Evolutionary conservation across 1,140 invertebrate species (phyloP), one percentile per base, ranked within the genome.

Genomic region (Zaprionus taronus): DNA sequence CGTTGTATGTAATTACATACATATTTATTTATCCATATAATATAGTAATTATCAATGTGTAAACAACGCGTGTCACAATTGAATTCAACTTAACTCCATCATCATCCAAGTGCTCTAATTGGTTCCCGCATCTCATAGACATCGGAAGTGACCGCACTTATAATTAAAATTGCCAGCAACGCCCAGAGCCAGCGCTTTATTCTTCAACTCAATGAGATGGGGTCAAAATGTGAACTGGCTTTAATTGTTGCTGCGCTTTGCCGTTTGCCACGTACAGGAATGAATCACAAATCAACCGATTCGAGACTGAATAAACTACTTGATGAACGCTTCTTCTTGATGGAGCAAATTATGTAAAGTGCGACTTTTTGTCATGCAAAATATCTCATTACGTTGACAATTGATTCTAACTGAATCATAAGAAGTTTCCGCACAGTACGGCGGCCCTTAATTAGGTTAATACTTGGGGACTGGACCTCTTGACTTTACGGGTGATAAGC

Each of bases 141-240:
- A 89, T 87, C 84, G 84, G 84, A 87, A 89, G 81, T 78, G 67
- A 17, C 55, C 53, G 47, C 49, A 64, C 51, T 67, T 77, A 84
- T 89, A 87, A 87, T 87, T 87, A 84, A 84, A 81, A 87, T 89
- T 72, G 68, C 72, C 84, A 87, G 84, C 81, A 76, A 87, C 84
- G 84, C 84, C 84, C 84, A 83, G 53, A 76, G 57, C 73, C 77
- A 68, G 47, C 51, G 57, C 63, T n/a, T n/a, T 61, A 64, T 34
- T 61, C 70, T 65, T 78, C 49, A 74, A 64, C 67, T 89, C 81
- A 89, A 87, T 87, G 73, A 73, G 74, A 36, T 26, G 81, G 84
- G 84, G 84, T 87, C 84, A 87, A 79, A 79, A 79, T 70, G 81
- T 87, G 79, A 87, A 79, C 81, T 72, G 81, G 68, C 78, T 81